Percentiles rank a stretch among this genome's conserved stretches.
phyloP scores from a whole-genome alignment of 2,797 vertebrate genomes.

The Echiichthys vipera region DNA sequence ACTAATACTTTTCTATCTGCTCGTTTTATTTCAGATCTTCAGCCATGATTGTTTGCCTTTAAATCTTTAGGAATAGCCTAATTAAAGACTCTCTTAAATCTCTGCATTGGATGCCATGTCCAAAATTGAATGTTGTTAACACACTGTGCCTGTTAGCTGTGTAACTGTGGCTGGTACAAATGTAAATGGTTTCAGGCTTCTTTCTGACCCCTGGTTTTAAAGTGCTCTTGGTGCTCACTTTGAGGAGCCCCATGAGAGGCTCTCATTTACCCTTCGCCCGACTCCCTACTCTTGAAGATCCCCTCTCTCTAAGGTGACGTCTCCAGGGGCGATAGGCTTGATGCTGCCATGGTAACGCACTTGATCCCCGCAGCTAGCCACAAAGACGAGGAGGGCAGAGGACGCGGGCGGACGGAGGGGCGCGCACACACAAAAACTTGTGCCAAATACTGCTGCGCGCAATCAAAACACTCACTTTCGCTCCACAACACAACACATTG shows the following conservation, averaged over 20 bases:
- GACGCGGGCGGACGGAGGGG: constrained; percentile 18
- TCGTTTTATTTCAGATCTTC: background rate
- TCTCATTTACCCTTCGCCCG: constrained; percentile 51
- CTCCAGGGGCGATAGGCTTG: constrained; percentile 64
- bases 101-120: background rate
- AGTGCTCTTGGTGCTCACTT: constrained; percentile 50
- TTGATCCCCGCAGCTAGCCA: constrained; percentile 67
- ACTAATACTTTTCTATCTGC: background rate
- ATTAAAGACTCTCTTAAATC: background rate
- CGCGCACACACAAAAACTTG: background rate
- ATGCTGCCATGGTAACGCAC: constrained; percentile 69
- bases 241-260: constrained; percentile 59
- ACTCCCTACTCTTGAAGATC: constrained; percentile 55
- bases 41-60: background rate
- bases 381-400: constrained; percentile 66
- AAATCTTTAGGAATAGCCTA: background rate
- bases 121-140: too few species aligned
- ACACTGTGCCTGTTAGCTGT: background rate
- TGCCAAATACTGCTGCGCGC: background rate
- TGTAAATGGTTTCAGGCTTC: constrained; percentile 47
- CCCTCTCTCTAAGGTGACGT: constrained; percentile 51
- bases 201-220: constrained; percentile 48
- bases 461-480: background rate
- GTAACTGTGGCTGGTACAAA: background rate
- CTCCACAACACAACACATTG: background rate